phyloP scores from a whole-genome alignment of 1,140 invertebrate species.

The Apis mellifera region Amel_HAv3.1 CM009931.2:11810501-11811000 shows the following conservation, averaged over 20 bases:
- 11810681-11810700: no score
- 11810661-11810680: neutral
- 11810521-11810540: neutral
- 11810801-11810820: neutral
- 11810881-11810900: neutral
- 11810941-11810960: constrained; percentile 28
- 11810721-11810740: no score
- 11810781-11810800: neutral
- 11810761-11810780: no score
- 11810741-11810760: no score
- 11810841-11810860: constrained; percentile 39
- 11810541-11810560: no score
- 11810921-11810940: neutral
- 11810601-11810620: neutral
- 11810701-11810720: no score
- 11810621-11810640: no score
- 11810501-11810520: neutral
- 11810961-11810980: constrained; percentile 74
- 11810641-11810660: no score
- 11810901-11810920: constrained; percentile 41
- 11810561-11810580: neutral
- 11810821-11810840: constrained; percentile 40
- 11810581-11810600: neutral
- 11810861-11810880: constrained; percentile 38
- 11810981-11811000: constrained; percentile 74